Base-by-base conservation (phyloP, 2,888 invertebrate species). In the Chymomyza procnemis region DNA sequence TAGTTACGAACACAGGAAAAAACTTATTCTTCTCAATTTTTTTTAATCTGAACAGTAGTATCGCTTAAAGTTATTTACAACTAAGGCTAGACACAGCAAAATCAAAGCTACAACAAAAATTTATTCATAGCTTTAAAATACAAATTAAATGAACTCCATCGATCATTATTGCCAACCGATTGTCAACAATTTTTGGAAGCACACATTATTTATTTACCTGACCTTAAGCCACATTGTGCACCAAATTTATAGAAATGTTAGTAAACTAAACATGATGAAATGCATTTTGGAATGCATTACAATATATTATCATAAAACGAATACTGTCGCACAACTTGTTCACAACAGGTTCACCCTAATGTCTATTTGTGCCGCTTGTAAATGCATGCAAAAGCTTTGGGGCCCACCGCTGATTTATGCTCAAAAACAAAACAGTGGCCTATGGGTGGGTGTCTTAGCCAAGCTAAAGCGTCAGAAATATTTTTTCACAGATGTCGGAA, bases 321-420 rank as follows among this genome's bases (percentile, higher is more conserved):
- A 9, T 9, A 3, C 34, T 12, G 12, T 41, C 34, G 34, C 12
- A 3, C 12, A 41, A 34, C 34, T 22, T 34, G 34, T 34, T 3
- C 34, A 8, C 9, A 34, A 41, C 34, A 41, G 34, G 12, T 41
- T 41, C 34, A 41, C 34, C 34, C 34, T 41, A 41, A 41, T 12
- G 12, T 9, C 34, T 12, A 41, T 41, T 41, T 12, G 34, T 41
- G 34, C 34, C 12, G 34, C 34, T 41, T 41, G 34, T 41, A 41
- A 41, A 41, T 41, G 34, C 34, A 41, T 41, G 34, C 34, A 41
- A 41, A 41, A 41, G 34, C 12, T 12, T 12, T 41, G 34, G 0
- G 34, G 34, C 14, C 56, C 14, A 30, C 64, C 59, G 26, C 64
- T 66, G 70, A 76, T 62, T 74, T 67, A 74, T 70, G 59, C 21